A percentile compares a stretch with the other conserved stretches of the same genome.
Evolutionary conservation across 1,140 invertebrate species (phyloP).

Genomic region (Brachionus paranguensis): DNA sequence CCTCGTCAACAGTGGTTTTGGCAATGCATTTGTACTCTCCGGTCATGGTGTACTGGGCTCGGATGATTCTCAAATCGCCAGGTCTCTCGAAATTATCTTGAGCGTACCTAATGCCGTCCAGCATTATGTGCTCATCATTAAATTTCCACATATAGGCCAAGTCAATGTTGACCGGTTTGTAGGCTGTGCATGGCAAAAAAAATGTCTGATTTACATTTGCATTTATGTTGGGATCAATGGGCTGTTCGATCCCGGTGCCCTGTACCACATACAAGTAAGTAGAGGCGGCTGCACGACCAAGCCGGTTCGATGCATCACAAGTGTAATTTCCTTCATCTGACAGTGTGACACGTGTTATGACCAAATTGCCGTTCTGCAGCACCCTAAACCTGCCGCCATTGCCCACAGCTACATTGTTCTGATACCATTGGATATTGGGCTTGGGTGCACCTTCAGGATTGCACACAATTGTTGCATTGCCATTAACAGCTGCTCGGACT

Average conservation of each 20-base stretch:
- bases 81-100: slow-evolving; percentile 43
- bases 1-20: slow-evolving; percentile 69
- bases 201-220: slow-evolving; percentile 38
- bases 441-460: slow-evolving; percentile 86
- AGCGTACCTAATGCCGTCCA: neutral
- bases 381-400: slow-evolving; percentile 30
- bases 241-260: slow-evolving; percentile 17
- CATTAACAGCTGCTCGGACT: slow-evolving; percentile 78
- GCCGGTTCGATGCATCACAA: slow-evolving; percentile 51
- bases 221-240: slow-evolving; percentile 1
- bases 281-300: slow-evolving; percentile 43
- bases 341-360: slow-evolving; percentile 44
- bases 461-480: slow-evolving; percentile 83
- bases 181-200: slow-evolving; percentile 18
- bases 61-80: slow-evolving; percentile 47
- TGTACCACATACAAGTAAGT: slow-evolving; percentile 31
- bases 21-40: slow-evolving; percentile 65
- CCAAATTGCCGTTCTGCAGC: slow-evolving; percentile 47
- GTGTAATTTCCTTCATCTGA: slow-evolving; percentile 51
- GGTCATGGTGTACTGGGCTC: slow-evolving; percentile 46
- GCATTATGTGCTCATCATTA: slow-evolving; percentile 2
- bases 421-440: slow-evolving; percentile 55
- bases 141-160: slow-evolving; percentile 38
- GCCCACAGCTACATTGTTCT: slow-evolving; percentile 6
- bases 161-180: slow-evolving; percentile 8